Percentiles rank a stretch among this genome's conserved stretches.
Conservation (phyloP, 2,113 vertebrate species). For the Pluvianellus socialis region DNA sequence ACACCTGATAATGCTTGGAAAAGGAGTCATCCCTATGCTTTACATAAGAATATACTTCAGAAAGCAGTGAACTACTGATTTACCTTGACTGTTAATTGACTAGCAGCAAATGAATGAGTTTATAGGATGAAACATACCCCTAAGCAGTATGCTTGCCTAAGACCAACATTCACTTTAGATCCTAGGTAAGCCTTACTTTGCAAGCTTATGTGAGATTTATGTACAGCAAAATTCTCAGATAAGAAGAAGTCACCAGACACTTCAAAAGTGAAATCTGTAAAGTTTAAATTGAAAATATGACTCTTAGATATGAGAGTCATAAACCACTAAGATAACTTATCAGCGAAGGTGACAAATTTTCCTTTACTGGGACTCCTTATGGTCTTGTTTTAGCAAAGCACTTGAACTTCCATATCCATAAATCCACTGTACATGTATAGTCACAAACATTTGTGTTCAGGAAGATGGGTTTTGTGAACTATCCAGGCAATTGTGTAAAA, state of each 20-base stretch:
- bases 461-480: background rate
- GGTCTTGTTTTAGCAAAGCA: background rate
- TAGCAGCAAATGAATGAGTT: background rate
- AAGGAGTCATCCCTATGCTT: background rate
- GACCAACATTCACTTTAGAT: background rate
- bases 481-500: background rate
- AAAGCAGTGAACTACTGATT: background rate
- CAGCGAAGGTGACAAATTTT: background rate
- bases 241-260: background rate
- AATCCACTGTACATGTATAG: background rate
- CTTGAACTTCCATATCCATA: constrained; percentile 6
- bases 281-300: background rate
- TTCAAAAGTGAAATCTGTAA: background rate
- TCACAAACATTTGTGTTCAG: constrained; percentile 3
- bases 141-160: background rate
- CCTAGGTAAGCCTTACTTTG: background rate
- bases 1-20: background rate
- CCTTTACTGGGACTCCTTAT: background rate
- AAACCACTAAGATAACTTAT: background rate
- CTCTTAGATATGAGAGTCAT: background rate
- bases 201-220: background rate
- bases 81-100: background rate
- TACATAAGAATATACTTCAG: background rate
- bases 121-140: background rate
- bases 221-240: background rate